A percentile compares a stretch with the other conserved stretches of the same genome.
Evolutionary conservation across 1,140 invertebrate genomes (phyloP).

Genomic region (Caerostris extrusa): DNA sequence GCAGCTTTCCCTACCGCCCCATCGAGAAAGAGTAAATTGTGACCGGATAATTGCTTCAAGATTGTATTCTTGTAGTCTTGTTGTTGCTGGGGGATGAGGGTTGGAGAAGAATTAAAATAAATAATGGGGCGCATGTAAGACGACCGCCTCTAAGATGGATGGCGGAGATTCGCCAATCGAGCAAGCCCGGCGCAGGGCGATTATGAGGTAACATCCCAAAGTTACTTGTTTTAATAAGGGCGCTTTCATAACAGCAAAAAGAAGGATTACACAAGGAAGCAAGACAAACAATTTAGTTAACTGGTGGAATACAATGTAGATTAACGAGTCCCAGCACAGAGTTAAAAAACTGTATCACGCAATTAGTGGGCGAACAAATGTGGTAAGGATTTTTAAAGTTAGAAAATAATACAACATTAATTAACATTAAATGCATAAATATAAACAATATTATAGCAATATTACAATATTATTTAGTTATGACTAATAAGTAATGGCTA

Average conservation of each 20-base stretch:
- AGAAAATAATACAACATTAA: too few species aligned
- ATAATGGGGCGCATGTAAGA: neutral
- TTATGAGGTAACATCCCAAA: neutral
- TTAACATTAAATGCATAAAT: too few species aligned
- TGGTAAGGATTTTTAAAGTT: too few species aligned
- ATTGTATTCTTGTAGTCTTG: neutral
- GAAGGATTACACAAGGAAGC: neutral
- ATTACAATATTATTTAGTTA: too few species aligned
- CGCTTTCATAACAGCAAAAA: constrained; percentile 9
- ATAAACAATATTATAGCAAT: too few species aligned
- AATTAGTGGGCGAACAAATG: too few species aligned
- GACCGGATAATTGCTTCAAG: constrained; percentile 19
- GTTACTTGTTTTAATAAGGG: constrained; percentile 17
- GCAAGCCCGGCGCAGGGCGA: neutral
- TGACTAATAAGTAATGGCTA: too few species aligned
- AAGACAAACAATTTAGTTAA: neutral
- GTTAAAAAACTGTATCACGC: too few species aligned
- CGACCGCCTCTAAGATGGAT: neutral
- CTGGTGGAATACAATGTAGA: neutral
- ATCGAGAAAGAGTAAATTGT: neutral
- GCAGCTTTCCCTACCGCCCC: neutral
- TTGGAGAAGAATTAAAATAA: neutral
- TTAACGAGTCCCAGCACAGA: neutral
- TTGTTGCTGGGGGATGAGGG: too few species aligned
- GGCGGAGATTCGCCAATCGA: neutral